phyloP scores from a whole-genome alignment of 2,113 vertebrate species.

The Herpetotheres cachinnans region DNA sequence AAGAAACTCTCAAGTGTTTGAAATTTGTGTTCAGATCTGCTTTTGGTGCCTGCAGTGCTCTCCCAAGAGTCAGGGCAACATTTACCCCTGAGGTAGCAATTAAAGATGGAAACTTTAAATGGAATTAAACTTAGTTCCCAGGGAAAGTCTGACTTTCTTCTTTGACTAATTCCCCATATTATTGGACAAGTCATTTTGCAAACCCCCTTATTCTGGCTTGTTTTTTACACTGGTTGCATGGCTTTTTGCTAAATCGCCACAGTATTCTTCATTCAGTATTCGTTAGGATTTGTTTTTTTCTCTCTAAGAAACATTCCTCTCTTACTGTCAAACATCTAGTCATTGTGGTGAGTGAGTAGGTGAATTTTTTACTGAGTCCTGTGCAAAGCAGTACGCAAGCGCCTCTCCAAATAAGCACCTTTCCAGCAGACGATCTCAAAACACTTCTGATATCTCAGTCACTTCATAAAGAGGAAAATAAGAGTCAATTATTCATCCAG shows the following conservation, averaged over 20 bases:
- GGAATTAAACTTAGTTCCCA: background rate
- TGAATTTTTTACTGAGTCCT: background rate
- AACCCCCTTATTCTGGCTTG: background rate
- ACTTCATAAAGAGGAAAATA: background rate
- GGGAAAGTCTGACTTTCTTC: background rate
- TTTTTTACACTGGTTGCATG: background rate
- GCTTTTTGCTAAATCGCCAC: background rate
- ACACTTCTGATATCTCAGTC: background rate
- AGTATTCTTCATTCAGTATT: background rate
- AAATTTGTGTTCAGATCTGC: background rate
- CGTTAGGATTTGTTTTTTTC: background rate
- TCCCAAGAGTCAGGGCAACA: background rate
- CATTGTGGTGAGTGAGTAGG: accelerated
- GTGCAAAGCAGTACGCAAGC: background rate
- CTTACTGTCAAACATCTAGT: background rate
- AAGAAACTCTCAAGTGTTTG: background rate
- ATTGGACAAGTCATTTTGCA: background rate
- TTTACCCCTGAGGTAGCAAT: background rate
- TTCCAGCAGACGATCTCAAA: background rate
- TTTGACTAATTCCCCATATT: background rate
- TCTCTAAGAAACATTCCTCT: background rate
- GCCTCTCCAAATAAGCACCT: background rate
- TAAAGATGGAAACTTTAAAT: background rate
- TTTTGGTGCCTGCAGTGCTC: background rate
- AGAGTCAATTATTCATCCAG: background rate